Evolutionary conservation across 2,888 invertebrate species (phyloP), one percentile per base, ranked within the genome.

Genomic region (Callyntrura guangdongensis): DNA sequence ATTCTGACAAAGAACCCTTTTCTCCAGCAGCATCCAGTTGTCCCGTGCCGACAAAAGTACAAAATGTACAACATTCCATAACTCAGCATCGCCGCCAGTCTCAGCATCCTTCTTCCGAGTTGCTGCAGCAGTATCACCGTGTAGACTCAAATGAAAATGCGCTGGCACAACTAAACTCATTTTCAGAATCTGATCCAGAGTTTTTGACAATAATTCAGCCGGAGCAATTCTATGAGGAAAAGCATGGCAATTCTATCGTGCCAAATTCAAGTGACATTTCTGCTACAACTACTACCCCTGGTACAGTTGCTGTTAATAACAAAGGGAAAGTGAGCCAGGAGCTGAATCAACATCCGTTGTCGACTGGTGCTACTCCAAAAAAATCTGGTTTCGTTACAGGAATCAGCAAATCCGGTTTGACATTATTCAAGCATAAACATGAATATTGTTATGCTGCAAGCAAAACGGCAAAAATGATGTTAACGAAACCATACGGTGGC

Each of bases 201-300:
- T 85, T 85, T 79, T 79, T 90, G 86, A 59, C 85, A 45, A 59
- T 90, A 77, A 79, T 90, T 90, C 90, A 86, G 36, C 49, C 86
- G 56, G 85, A 90, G 79, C 79, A 79, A 67, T 87, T 87, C 79
- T 79, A 81, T 17, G 69, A 56, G 56, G 49, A 12, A 64, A 74
- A 77, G 84, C 64, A 86, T 81, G 72, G 59, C 45, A 85, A 79
- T 86, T 85, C 83, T 47, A 67, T 79, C 47, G n/a, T 56, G 59
- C 56, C 49, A 53, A 72, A 72, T 83, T 49, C 79, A n/a, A 56
- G 27, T 59, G 53, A 59, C 27, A 47, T 11, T 47, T 47, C 47
- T 45, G 74, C 74, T 11, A 45, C 74, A 17, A 74, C 9, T 14
- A 6, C 67, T 27, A 67, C 27, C 27, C 9, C 64, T n/a, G 53